Evolutionary conservation across 2,888 invertebrate species (phyloP).

Genomic region (Leptopilina syphax): DNA sequence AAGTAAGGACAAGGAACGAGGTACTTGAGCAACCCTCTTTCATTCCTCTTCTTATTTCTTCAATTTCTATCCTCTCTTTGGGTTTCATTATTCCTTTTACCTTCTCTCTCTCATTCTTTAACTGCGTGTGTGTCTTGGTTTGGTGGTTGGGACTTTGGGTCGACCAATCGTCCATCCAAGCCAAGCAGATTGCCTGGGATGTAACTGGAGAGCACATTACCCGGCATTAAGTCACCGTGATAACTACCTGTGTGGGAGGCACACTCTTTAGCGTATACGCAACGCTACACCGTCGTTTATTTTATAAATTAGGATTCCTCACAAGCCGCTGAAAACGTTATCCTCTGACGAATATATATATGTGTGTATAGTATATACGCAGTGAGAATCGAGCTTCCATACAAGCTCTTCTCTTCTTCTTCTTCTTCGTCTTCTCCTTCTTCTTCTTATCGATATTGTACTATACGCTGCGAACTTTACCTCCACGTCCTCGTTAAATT

Average conservation of each 20-base stretch:
- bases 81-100: conserved; percentile 39
- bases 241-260: conserved; percentile 74
- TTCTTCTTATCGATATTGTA: conserved; percentile 34
- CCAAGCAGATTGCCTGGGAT: conserved; percentile 64
- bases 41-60: conserved; percentile 46
- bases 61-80: conserved; percentile 44
- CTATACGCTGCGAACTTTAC: conserved; percentile 31
- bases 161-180: conserved; percentile 50
- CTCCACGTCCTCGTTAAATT: conserved; percentile 31
- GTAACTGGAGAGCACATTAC: conserved; percentile 73
- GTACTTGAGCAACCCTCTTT: conserved; percentile 51
- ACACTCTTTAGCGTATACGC: conserved; percentile 60
- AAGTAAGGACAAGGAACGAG: conserved; percentile 45
- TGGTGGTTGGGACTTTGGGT: conserved; percentile 49
- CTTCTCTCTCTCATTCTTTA: conserved; percentile 25
- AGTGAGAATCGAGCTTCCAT: conserved; percentile 12
- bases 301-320: conserved; percentile 67
- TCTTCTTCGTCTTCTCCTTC: too few relatives aligned
- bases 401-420: too few relatives aligned
- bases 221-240: conserved; percentile 74
- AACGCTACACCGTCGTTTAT: conserved; percentile 62
- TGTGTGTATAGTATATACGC: conserved; percentile 7
- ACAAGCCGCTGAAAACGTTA: conserved; percentile 37
- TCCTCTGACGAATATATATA: conserved; percentile 35
- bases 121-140: conserved; percentile 43